phyloP scores from a whole-genome alignment of 2,113 vertebrate genomes.

The Crotophaga sulcirostris region DNA sequence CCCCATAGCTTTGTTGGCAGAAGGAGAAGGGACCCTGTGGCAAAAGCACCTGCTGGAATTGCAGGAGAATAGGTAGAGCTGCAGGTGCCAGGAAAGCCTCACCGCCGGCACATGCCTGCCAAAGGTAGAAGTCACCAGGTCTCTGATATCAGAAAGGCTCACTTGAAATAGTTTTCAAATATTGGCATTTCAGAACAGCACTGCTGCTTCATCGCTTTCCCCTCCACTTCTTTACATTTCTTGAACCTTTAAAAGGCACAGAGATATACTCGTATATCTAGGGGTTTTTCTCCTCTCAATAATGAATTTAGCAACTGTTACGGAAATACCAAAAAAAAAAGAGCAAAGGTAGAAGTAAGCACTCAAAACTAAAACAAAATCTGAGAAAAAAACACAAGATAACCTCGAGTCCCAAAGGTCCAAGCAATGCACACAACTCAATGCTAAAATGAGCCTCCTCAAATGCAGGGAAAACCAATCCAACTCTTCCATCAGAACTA shows the following conservation, averaged over 20 bases:
- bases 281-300: background rate
- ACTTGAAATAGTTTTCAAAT: background rate
- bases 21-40: background rate
- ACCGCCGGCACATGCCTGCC: background rate
- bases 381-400: background rate
- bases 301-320: background rate
- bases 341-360: background rate
- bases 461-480: background rate
- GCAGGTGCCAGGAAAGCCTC: background rate
- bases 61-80: background rate
- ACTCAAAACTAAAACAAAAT: background rate
- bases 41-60: background rate
- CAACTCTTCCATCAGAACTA: background rate
- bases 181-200: background rate
- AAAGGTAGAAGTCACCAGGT: background rate
- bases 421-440: background rate
- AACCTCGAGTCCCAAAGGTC: background rate
- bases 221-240: background rate
- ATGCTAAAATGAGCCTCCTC: background rate
- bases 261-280: background rate
- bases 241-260: background rate
- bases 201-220: background rate
- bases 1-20: fast-evolving
- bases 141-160: background rate
- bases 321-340: background rate